Conservation (phyloP, 2,797 vertebrate species). For the Petrocephalus sullivani region DNA sequence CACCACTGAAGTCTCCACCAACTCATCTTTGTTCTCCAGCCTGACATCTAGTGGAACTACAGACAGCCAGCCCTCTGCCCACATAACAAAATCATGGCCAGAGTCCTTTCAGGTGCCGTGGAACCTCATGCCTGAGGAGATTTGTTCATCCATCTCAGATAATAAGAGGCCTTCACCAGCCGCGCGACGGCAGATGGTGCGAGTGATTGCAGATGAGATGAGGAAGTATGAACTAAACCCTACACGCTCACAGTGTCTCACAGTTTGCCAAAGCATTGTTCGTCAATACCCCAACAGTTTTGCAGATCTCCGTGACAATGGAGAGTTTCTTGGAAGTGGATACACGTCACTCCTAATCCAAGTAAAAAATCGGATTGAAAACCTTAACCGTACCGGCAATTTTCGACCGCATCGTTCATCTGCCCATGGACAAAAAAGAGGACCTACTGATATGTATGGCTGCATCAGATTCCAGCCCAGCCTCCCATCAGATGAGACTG, state of each 20-base stretch:
- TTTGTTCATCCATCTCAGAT: neutral
- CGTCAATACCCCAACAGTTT: neutral
- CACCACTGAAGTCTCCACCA: no score
- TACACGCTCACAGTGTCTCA: no score
- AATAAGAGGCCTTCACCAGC: neutral
- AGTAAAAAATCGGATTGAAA: neutral
- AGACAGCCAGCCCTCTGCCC: no score
- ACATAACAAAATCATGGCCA: no score
- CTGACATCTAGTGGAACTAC: no score
- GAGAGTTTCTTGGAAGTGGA: neutral
- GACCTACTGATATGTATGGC: neutral
- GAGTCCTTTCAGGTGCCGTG: no score
- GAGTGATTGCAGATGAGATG: no score
- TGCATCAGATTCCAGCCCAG: neutral
- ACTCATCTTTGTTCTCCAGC: no score
- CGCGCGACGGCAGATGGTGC: no score
- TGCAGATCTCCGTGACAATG: neutral
- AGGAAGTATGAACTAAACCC: no score
- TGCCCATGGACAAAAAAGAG: neutral
- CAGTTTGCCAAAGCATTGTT: no score
- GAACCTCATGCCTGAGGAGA: neutral
- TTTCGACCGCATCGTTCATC: neutral
- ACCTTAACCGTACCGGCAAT: neutral
- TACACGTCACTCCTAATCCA: neutral
- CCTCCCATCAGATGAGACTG: neutral